Conservation (phyloP, 2,797 vertebrate species). For the Tangara arthus region DNA sequence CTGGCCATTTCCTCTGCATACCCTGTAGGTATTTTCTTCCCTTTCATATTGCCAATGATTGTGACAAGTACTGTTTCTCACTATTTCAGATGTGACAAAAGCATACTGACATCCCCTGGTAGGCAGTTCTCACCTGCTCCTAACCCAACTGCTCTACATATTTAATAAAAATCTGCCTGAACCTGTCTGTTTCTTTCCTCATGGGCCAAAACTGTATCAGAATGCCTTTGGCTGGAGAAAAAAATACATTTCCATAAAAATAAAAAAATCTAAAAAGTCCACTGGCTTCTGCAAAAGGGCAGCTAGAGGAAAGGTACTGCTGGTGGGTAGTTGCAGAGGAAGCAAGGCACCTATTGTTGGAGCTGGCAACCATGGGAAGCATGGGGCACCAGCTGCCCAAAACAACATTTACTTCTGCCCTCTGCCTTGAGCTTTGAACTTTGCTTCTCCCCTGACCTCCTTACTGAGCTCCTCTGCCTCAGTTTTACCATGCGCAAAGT, state of each 20-base stretch:
- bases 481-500: not conserved
- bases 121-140: not conserved
- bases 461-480: not conserved
- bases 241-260: not conserved
- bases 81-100: not conserved
- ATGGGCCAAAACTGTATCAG: rapidly evolving
- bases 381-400: not conserved
- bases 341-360: not conserved
- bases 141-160: not conserved
- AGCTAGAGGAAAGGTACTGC: not conserved
- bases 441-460: not conserved
- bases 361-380: not conserved
- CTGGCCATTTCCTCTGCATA: not conserved
- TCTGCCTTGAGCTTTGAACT: not conserved
- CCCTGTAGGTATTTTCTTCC: not conserved
- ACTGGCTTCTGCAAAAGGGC: not conserved
- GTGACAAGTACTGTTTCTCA: not conserved
- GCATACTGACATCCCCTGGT: not conserved
- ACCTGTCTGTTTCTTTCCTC: not conserved
- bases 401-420: not conserved
- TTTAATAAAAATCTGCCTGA: not conserved
- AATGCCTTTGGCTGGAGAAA: not conserved
- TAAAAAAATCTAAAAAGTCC: not conserved
- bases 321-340: not conserved
- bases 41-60: not conserved